Evolutionary conservation across 2,113 vertebrate species (phyloP).

Genomic region (Apteryx owenii): DNA sequence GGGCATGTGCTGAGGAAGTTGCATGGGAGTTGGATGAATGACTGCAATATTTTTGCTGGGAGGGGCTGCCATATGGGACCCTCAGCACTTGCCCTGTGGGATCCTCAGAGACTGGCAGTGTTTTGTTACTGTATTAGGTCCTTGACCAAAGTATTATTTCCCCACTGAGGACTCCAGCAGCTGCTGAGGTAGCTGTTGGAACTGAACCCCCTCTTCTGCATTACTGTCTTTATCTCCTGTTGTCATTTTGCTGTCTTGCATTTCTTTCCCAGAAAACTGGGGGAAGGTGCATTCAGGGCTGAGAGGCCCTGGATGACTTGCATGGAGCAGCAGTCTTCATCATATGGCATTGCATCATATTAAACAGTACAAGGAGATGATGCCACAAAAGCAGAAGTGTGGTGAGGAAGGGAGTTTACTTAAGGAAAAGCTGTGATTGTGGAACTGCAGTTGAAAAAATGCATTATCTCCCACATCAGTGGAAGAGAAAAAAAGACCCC

Average conservation of each 20-base stretch:
- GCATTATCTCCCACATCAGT: background rate
- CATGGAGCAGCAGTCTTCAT: background rate
- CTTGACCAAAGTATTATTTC: background rate
- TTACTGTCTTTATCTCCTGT: background rate
- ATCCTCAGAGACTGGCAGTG: background rate
- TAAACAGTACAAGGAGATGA: background rate
- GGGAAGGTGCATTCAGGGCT: background rate
- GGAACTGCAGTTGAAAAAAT: background rate
- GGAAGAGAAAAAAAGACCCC: background rate
- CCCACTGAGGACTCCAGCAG: background rate
- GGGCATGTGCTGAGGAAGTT: background rate
- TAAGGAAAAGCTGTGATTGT: background rate
- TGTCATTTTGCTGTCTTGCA: background rate
- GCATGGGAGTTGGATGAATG: background rate
- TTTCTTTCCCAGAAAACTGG: background rate
- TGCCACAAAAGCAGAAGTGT: slow-evolving; percentile 15
- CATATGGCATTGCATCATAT: background rate
- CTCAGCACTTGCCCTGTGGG: background rate
- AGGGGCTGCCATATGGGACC: background rate
- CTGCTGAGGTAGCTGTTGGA: background rate
- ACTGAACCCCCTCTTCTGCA: background rate
- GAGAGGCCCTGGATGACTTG: background rate
- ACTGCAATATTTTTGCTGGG: background rate
- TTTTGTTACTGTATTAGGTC: background rate
- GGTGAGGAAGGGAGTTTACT: background rate